Base-by-base conservation (phyloP, 2,113 vertebrate genomes). In the Erpornis zantholeuca region DNA sequence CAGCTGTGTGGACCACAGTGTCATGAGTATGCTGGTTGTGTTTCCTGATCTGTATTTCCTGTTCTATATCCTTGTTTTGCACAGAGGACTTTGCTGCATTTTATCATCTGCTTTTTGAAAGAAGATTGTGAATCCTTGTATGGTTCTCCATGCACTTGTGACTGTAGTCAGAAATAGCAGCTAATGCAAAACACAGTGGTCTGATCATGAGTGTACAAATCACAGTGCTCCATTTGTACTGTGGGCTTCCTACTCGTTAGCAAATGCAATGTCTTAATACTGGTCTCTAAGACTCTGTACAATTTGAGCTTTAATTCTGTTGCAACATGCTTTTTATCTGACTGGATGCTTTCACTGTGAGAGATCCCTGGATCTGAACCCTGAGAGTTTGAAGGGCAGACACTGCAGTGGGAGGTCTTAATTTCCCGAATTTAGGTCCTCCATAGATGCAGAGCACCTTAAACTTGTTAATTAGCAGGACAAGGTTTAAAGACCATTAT, bases 11-110 rank as follows among this genome's bases (percentile, higher is more conserved):
- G 82, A 49, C 73, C 29, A 28, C 57, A 54, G 86, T 90, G 80
- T 93, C 88, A 94, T 91, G 82, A 96, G 82, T 94, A 92, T 75
- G 85, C 92, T 94, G 88, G 63, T 73, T 90, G 93, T 95, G 79
- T 83, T 95, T 95, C 78, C 77, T 76, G 78, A 88, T 88, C 63
- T 83, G 82, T 94, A 92, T 93, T 94, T 93, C 75, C 68, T 96
- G 92, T 94, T 96, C 71, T 96, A 64, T 95, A 95, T 96, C 71
- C 56, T 76, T 92, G 93, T 94, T 97, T 95, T 60, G 70, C 82
- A 83, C 79, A 77, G 91, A 86, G 86, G 75, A 91, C 16, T 90
- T 95, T 86, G 59, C 78, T 92, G 68, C 85, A 50, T 94, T 90
- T 82, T 92, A 54, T 61, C 87, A 88, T 92, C 84, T 80, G 86